Evolutionary conservation across 2,113 vertebrate species (phyloP), one percentile per base, ranked within the genome.

Genomic region (Tragelaphus buxtoni): DNA sequence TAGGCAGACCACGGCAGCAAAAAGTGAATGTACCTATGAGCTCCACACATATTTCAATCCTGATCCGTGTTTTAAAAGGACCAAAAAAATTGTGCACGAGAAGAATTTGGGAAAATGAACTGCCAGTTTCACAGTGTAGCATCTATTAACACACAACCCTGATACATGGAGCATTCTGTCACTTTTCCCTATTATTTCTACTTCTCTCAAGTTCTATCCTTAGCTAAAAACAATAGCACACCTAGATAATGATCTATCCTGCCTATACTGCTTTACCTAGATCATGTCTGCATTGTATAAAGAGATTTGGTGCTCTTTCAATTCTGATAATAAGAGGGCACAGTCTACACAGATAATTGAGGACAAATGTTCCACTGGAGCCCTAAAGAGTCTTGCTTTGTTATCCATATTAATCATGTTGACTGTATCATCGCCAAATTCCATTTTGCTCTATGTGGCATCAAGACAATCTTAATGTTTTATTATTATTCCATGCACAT

Each of bases 271-370:
- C 49, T 18, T 9, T 16, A 35, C 49, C n/a, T 24, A 22, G 47
- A 39, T 61, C 58, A 45, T 26, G 42, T 60, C 53, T 84, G 45
- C 0, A 0, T 51, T 49, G 9, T 60, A n/a, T 28, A 55, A 42
- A 89, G 28, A 58, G 32, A 55, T 35, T 13, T 58, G 80, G 53
- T 76, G 89, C 22, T 86, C 47, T 84, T 84, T 95, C 90, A 76
- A 45, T 61, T 96, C 47, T 81, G 28, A 18, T 97, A 95, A 95
- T 92, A 85, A 90, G 94, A 97, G 69, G 55, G 84, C 92, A 95
- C 83, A 97, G 95, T 93, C 90, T 92, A 61, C 55, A 74, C 88
- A 95, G 83, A 97, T 97, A 96, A 96, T 82, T 92, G 95, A 93
- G 69, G 83, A 96, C n/a, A 9, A 97, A 97, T 93, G 87, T 94